These are phyloP conservation scores for Chunga burmeisteri DNA, from an alignment of 2,113 vertebrate genomes.

Conservation along the genomic window DNA sequence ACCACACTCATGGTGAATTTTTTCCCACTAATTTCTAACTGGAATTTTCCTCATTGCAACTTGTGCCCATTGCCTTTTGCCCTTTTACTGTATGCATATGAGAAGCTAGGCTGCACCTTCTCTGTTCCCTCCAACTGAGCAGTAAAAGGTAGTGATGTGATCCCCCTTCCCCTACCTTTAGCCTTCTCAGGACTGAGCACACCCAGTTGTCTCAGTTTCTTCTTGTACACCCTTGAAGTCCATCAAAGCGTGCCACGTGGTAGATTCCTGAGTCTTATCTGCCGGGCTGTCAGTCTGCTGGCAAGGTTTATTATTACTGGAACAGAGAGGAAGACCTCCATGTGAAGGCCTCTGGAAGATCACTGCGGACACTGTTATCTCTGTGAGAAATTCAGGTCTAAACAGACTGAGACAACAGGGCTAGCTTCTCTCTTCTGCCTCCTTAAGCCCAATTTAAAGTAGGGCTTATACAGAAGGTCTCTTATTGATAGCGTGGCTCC, in stretches of 20 bases:
- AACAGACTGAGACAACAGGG: neutral
- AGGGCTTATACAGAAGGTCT: neutral
- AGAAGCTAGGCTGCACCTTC: neutral
- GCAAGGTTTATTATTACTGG: slow-evolving; percentile 49
- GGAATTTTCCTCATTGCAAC: neutral
- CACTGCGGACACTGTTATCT: neutral
- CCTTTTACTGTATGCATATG: neutral
- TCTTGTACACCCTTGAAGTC: slow-evolving; percentile 48
- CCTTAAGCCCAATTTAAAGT: neutral
- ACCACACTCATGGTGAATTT: neutral
- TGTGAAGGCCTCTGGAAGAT: slow-evolving; percentile 39
- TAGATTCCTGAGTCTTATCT: slow-evolving; percentile 34
- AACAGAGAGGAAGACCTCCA: neutral
- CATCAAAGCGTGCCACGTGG: neutral
- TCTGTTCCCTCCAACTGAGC: neutral
- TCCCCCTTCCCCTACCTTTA: neutral
- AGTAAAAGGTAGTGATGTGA: neutral
- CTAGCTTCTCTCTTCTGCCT: neutral
- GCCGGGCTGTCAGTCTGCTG: fast-evolving
- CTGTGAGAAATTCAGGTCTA: neutral
- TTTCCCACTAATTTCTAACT: neutral
- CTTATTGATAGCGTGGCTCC: neutral
- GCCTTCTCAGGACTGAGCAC: neutral
- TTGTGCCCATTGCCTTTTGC: neutral
- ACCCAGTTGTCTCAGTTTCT: neutral